Evolutionary conservation across 2,888 invertebrate species (phyloP).

Genomic region (Rhyacophila evoluta): DNA sequence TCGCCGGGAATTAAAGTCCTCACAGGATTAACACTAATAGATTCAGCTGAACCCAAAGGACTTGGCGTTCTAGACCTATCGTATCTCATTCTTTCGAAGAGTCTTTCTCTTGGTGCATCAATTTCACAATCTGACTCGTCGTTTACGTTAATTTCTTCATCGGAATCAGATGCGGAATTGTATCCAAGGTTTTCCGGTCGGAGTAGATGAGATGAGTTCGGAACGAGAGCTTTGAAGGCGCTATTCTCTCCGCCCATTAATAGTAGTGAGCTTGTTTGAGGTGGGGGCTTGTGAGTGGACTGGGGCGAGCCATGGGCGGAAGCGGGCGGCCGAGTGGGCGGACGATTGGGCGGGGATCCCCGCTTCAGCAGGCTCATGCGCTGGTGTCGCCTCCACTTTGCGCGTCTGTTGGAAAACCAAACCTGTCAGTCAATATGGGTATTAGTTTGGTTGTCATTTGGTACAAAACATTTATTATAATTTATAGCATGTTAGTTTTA

Average conservation of each 20-base stretch:
- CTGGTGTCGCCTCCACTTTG: conserved; percentile 97
- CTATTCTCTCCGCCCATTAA: conserved; percentile 92
- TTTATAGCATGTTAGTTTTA: conserved; percentile 10
- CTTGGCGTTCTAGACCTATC: conserved; percentile 65
- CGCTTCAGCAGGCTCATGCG: conserved; percentile 93
- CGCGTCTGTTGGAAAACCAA: conserved; percentile 99
- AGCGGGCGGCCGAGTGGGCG: conserved; percentile 63
- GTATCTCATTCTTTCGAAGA: conserved; percentile 60
- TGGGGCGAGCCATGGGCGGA: conserved; percentile 78
- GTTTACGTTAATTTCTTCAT: conserved; percentile 89
- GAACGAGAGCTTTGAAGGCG: conserved; percentile 83
- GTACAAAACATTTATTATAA: conserved; percentile 10
- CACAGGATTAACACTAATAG: conserved; percentile 61
- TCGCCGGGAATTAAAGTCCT: conserved; percentile 57
- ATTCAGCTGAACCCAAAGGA: conserved; percentile 8
- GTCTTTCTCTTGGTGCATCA: conserved; percentile 61
- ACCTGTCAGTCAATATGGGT: conserved; percentile 80
- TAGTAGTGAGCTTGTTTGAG: conserved; percentile 61
- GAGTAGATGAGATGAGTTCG: conserved; percentile 62
- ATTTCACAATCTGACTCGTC: conserved; percentile 79
- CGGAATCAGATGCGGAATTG: conserved; percentile 73
- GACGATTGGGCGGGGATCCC: conserved; percentile 65
- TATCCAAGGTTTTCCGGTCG: conserved; percentile 61
- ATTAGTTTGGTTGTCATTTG: conserved; percentile 55
- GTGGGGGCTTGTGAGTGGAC: conserved; percentile 70